Percentiles rank a stretch among this genome's conserved stretches.
phyloP scores from a whole-genome alignment of 2,797 vertebrate genomes.

The Balearica regulorum region DNA sequence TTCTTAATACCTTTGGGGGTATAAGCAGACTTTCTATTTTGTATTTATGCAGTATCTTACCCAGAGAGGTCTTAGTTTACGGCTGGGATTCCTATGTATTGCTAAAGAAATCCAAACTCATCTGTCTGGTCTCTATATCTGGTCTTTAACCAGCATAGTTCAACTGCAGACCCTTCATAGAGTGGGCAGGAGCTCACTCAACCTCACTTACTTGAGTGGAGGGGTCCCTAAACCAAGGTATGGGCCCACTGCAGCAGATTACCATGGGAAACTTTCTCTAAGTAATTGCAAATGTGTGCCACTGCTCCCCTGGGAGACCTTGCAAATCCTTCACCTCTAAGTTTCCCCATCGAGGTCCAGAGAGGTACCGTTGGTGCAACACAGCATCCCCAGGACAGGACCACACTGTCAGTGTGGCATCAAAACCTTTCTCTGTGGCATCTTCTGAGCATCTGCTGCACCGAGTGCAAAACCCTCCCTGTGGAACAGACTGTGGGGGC shows the following conservation, averaged over 20 bases:
- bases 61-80: background rate
- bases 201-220: background rate
- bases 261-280: background rate
- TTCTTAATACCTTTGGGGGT: background rate
- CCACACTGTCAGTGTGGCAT: fast-evolving
- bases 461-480: background rate
- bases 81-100: background rate
- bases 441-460: background rate
- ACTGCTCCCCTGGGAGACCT: background rate
- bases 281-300: background rate
- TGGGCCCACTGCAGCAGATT: background rate
- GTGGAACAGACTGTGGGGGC: background rate
- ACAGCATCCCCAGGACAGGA: background rate
- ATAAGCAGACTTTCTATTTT: background rate
- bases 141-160: background rate
- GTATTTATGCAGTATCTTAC: background rate
- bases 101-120: background rate
- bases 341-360: background rate
- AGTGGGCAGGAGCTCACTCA: background rate
- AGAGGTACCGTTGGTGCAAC: background rate
- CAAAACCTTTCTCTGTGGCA: background rate
- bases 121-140: background rate
- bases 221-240: background rate
- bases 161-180: background rate
- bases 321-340: background rate